A percentile compares a stretch with the other conserved stretches of the same genome.
Conservation (phyloP, 2,888 invertebrate species). For the Drosophila siamana region DNA sequence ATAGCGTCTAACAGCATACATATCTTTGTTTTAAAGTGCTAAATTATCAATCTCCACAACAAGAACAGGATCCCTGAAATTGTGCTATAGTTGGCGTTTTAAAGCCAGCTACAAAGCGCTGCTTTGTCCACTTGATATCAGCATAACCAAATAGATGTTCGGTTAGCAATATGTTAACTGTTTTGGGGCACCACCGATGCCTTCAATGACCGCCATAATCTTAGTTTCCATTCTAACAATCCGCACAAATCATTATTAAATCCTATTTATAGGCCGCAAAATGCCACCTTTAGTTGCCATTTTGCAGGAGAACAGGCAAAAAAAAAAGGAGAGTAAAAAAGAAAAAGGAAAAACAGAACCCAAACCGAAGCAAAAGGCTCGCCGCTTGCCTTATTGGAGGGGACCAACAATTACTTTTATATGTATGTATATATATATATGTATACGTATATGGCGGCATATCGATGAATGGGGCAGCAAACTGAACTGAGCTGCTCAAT, state of each 20-base stretch:
- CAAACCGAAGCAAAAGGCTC: constrained; percentile 21
- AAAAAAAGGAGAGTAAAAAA: too few relatives aligned
- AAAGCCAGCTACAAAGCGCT: too few relatives aligned
- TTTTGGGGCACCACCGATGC: not conserved
- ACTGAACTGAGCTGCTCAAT: constrained; percentile 42
- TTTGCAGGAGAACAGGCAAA: constrained; percentile 3
- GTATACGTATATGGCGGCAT: too few relatives aligned
- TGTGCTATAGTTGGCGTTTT: too few relatives aligned
- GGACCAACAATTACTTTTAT: constrained; percentile 69
- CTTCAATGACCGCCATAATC: constrained; percentile 4
- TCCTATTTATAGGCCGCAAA: constrained; percentile 36
- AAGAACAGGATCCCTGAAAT: too few relatives aligned
- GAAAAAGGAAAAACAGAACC: not conserved
- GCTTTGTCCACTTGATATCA: not conserved
- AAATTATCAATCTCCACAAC: too few relatives aligned
- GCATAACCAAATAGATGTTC: not conserved
- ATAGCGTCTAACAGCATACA: too few relatives aligned
- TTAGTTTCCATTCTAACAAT: constrained; percentile 2
- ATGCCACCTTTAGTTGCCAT: constrained; percentile 23
- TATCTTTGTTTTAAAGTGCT: too few relatives aligned
- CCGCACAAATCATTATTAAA: constrained; percentile 31
- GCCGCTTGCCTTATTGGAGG: too few relatives aligned
- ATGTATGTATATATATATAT: too few relatives aligned
- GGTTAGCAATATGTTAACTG: constrained; percentile 5
- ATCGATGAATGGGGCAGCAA: constrained; percentile 32